phyloP scores from a whole-genome alignment of 2,797 vertebrate species.

The Arremon brunneinucha region DNA sequence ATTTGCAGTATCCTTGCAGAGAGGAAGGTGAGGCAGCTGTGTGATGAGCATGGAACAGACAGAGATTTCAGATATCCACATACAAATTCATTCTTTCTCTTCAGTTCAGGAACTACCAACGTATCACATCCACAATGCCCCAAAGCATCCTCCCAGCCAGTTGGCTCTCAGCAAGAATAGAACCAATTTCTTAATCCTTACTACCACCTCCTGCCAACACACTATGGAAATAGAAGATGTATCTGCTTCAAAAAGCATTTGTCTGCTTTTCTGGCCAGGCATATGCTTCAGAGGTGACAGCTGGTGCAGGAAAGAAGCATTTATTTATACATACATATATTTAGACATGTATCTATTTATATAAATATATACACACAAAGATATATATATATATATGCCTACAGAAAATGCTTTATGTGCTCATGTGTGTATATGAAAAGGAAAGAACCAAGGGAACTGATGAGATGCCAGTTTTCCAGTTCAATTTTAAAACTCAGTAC shows the following conservation, averaged over 20 bases:
- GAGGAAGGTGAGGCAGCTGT: background rate
- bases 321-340: background rate
- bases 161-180: conserved; percentile 25
- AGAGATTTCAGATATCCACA: background rate
- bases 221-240: background rate
- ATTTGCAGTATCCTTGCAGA: conserved; percentile 10
- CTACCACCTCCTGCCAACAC: conserved; percentile 35
- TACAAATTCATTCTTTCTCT: background rate
- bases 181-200: conserved; percentile 38
- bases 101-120: background rate
- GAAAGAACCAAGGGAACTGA: background rate
- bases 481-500: background rate
- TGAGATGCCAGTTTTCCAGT: background rate
- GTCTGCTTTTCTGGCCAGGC: conserved; percentile 15
- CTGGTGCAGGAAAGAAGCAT: background rate
- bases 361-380: background rate
- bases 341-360: background rate
- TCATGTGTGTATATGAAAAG: background rate
- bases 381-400: background rate
- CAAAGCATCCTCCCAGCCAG: conserved; percentile 20
- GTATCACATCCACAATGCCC: background rate
- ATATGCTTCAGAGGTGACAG: conserved; percentile 16
- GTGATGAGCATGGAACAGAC: conserved; percentile 10
- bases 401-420: background rate
- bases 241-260: conserved; percentile 38